Evolutionary conservation across 2,113 vertebrate species (phyloP).

Genomic region (Erpornis zantholeuca): DNA sequence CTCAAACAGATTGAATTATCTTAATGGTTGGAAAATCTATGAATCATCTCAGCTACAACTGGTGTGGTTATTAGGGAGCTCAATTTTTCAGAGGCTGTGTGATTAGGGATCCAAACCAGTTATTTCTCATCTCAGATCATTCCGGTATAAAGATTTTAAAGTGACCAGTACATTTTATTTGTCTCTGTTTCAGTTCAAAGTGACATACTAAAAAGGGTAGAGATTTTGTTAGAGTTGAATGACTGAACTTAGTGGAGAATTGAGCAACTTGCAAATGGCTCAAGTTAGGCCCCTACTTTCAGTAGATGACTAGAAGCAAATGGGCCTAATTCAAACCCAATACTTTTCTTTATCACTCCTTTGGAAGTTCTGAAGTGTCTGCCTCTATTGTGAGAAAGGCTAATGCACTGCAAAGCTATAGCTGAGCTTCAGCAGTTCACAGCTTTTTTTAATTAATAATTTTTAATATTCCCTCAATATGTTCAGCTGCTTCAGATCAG

Average conservation of each 20-base stretch:
- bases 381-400: background rate
- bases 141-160: background rate
- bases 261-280: background rate
- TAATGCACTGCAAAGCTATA: background rate
- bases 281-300: background rate
- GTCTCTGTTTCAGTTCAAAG: background rate
- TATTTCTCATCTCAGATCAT: background rate
- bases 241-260: background rate
- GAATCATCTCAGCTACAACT: constrained; percentile 35
- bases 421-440: background rate
- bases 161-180: background rate
- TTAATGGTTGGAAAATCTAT: constrained; percentile 42
- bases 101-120: background rate
- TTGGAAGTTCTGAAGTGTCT: background rate
- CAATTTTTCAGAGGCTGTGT: background rate
- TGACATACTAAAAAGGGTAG: background rate
- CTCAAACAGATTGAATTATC: constrained; percentile 32
- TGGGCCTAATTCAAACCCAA: background rate
- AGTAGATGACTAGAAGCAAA: background rate
- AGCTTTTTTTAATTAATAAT: background rate
- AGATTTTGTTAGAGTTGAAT: background rate
- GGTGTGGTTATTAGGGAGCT: background rate
- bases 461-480: background rate
- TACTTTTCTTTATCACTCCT: background rate
- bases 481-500: background rate